These are phyloP conservation scores for Telmatochromis brichardi DNA, from an alignment of 2,113 vertebrate genomes.

Conservation along the genomic window DNA sequence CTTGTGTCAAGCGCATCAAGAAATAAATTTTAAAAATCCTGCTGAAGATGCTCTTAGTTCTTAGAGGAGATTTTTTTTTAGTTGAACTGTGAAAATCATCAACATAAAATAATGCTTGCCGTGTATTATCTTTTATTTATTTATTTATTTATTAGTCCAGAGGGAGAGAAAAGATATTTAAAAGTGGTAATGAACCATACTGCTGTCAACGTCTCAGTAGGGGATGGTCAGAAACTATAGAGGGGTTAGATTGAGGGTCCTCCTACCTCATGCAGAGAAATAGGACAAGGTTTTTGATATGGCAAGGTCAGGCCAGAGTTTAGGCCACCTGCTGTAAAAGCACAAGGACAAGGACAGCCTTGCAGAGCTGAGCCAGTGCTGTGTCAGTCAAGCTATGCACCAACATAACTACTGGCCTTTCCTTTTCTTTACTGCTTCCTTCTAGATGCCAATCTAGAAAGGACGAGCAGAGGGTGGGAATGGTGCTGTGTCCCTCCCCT, in stretches of 20 bases:
- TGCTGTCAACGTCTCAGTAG: not conserved
- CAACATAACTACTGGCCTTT: not conserved
- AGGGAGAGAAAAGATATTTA: not conserved
- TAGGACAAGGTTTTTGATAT: constrained; percentile 32
- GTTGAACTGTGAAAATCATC: not conserved
- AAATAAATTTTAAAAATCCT: not conserved
- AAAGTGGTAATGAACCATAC: constrained; percentile 7
- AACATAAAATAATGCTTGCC: not conserved
- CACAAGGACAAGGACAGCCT: constrained; percentile 67
- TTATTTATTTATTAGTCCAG: not conserved
- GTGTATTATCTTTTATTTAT: not conserved
- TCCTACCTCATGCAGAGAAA: constrained; percentile 13
- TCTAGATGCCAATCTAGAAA: constrained; percentile 36
- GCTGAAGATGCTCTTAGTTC: not conserved
- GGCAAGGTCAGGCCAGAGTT: constrained; percentile 56
- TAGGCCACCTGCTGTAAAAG: constrained; percentile 52
- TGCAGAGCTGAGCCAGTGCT: constrained; percentile 46
- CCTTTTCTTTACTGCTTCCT: constrained; percentile 22
- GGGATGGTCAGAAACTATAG: not conserved
- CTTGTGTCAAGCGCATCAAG: not conserved
- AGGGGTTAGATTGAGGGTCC: constrained; percentile 15
- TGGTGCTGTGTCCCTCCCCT: constrained; percentile 59
- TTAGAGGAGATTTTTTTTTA: not conserved
- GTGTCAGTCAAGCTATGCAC: constrained; percentile 52
- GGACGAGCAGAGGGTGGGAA: constrained; percentile 56